A percentile compares a stretch with the other conserved stretches of the same genome.
Conservation (phyloP, 2,113 vertebrate genomes). For the Leucopsar rothschildi region DNA sequence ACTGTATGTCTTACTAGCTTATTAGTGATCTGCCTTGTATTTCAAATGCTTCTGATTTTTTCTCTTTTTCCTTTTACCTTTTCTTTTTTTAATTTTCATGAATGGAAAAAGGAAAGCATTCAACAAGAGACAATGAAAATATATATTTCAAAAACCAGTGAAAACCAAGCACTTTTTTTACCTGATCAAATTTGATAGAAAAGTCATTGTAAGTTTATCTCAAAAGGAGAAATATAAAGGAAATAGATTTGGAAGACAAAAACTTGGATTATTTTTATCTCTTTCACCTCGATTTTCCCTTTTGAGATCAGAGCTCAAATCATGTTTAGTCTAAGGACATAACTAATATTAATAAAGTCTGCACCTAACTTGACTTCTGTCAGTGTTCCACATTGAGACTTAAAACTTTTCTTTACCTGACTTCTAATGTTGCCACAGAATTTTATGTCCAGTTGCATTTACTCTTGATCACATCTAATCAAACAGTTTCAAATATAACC, state of each 20-base stretch:
- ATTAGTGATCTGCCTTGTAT: neutral
- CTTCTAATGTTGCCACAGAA: neutral
- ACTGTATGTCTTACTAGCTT: neutral
- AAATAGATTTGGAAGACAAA: neutral
- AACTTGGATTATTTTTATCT: neutral
- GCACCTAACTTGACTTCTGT: neutral
- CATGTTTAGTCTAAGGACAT: neutral
- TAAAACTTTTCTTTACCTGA: neutral
- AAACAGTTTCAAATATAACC: neutral
- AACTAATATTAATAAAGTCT: neutral
- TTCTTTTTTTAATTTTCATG: neutral
- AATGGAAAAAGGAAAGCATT: neutral
- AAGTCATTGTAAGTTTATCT: neutral
- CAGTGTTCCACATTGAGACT: neutral
- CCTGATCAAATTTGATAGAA: neutral
- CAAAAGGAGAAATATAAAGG: neutral
- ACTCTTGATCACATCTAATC: neutral
- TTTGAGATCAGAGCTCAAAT: neutral
- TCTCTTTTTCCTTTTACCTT: fast-evolving
- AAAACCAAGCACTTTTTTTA: neutral
- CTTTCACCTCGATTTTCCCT: neutral
- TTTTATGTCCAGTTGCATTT: neutral
- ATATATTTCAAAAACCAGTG: neutral
- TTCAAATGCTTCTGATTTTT: neutral
- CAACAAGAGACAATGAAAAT: neutral